Percentiles rank a stretch among this genome's conserved stretches.
These are phyloP conservation scores for Hiodon alosoides DNA, from an alignment of 2,113 vertebrate genomes.

Conservation along the genomic window DNA sequence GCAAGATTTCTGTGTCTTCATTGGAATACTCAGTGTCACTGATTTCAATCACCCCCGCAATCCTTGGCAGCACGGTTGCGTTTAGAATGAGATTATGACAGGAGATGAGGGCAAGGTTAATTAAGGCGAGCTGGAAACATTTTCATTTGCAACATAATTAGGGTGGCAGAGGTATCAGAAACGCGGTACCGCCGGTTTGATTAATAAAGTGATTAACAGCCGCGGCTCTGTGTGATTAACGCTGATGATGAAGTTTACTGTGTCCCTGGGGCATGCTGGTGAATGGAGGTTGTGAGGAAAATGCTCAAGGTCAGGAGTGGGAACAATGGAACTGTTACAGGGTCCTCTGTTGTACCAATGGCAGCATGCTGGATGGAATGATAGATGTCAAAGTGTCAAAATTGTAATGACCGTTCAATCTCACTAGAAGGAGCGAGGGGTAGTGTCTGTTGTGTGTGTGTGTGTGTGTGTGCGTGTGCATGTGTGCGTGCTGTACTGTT, in stretches of 20 bases:
- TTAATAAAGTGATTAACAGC: slow-evolving; percentile 1
- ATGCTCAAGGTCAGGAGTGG: not conserved
- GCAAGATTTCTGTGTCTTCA: too few species aligned
- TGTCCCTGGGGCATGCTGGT: not conserved
- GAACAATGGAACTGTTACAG: not conserved
- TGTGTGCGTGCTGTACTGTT: not conserved
- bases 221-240: slow-evolving; percentile 27
- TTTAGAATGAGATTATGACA: not conserved
- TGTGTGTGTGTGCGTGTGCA: not conserved
- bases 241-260: slow-evolving; percentile 5
- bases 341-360: not conserved
- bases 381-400: too few species aligned
- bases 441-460: not conserved
- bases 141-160: slow-evolving; percentile 27
- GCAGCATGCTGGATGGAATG: too few species aligned
- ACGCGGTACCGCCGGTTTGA: not conserved
- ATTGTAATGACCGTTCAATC: too few species aligned
- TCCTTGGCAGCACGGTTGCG: not conserved
- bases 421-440: too few species aligned
- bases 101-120: slow-evolving; percentile 21
- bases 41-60: too few species aligned
- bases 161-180: not conserved
- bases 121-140: slow-evolving; percentile 20
- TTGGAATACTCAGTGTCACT: too few species aligned
- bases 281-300: too few species aligned